Percentiles rank a stretch among this genome's conserved stretches.
phyloP scores from a whole-genome alignment of 2,888 invertebrate genomes.

The Perdita meconis region DNA sequence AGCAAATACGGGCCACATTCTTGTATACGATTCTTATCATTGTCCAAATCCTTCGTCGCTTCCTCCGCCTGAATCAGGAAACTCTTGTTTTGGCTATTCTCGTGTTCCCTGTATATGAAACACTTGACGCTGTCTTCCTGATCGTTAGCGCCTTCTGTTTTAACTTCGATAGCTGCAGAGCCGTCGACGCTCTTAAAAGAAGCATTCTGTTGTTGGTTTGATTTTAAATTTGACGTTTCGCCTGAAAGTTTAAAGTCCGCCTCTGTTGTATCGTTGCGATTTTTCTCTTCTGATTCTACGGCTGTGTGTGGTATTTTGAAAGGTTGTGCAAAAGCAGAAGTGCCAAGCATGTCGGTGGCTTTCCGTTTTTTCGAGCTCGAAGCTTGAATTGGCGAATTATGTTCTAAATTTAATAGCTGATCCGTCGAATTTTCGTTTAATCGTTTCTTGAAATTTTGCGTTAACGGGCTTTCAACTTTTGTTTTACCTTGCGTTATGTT shows the following conservation, averaged over 20 bases:
- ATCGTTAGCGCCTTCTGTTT: slow-evolving; percentile 56
- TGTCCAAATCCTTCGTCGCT: slow-evolving; percentile 52
- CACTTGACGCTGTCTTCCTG: slow-evolving; percentile 78
- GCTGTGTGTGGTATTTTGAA: slow-evolving; percentile 77
- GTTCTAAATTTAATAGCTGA: slow-evolving; percentile 40
- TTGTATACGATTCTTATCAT: slow-evolving; percentile 68
- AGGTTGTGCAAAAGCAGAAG: slow-evolving; percentile 67
- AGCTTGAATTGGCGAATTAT: slow-evolving; percentile 40
- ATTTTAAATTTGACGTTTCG: slow-evolving; percentile 13
- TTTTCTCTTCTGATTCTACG: slow-evolving; percentile 41
- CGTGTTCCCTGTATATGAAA: slow-evolving; percentile 79
- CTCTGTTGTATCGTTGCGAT: background rate
- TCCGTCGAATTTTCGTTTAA: slow-evolving; percentile 43
- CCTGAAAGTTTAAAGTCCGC: slow-evolving; percentile 35
- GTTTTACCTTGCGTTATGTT: slow-evolving; percentile 77
- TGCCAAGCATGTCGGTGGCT: slow-evolving; percentile 73
- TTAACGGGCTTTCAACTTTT: slow-evolving; percentile 61
- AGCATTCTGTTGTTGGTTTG: slow-evolving; percentile 23
- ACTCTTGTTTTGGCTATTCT: slow-evolving; percentile 76
- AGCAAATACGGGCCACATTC: slow-evolving; percentile 82
- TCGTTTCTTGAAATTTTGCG: slow-evolving; percentile 38
- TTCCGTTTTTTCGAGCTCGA: slow-evolving; percentile 78
- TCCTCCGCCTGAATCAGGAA: slow-evolving; percentile 80
- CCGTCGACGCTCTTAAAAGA: slow-evolving; percentile 11
- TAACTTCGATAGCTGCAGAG: slow-evolving; percentile 20